A percentile compares a stretch with the other conserved stretches of the same genome.
Evolutionary conservation across 2,888 invertebrate genomes (phyloP).

Genomic region (Orgyia antiqua): DNA sequence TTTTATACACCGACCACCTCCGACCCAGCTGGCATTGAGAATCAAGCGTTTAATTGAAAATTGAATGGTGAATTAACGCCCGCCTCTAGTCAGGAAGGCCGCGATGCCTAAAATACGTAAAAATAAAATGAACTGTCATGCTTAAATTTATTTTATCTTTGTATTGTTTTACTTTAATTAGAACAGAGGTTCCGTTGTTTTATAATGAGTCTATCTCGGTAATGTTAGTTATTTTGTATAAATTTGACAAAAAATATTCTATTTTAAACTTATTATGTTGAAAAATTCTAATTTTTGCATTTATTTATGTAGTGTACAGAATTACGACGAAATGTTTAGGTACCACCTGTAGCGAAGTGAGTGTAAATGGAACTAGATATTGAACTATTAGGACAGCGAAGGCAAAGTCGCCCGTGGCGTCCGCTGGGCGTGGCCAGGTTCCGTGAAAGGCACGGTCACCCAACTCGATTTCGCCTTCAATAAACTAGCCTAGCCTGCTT

Average conservation of each 20-base stretch:
- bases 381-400: slow-evolving; percentile 40
- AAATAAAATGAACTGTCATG: slow-evolving; percentile 52
- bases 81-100: slow-evolving; percentile 67
- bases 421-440: slow-evolving; percentile 47
- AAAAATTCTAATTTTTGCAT: no score
- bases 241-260: no score
- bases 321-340: no score
- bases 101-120: slow-evolving; percentile 56
- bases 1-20: slow-evolving; percentile 59
- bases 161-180: slow-evolving; percentile 27
- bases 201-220: slow-evolving; percentile 21
- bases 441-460: slow-evolving; percentile 63
- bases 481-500: slow-evolving; percentile 38
- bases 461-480: slow-evolving; percentile 57
- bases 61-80: slow-evolving; percentile 67
- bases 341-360: no score
- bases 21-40: slow-evolving; percentile 73
- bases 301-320: no score
- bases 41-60: slow-evolving; percentile 75
- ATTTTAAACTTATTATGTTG: no score
- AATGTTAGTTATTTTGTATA: no score
- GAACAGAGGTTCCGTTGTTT: slow-evolving; percentile 27
- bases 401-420: slow-evolving; percentile 38
- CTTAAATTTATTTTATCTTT: slow-evolving; percentile 29
- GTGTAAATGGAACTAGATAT: slow-evolving; percentile 33